phyloP scores from a whole-genome alignment of 2,888 invertebrate genomes.

The Phrixothrix hirtus region DNA sequence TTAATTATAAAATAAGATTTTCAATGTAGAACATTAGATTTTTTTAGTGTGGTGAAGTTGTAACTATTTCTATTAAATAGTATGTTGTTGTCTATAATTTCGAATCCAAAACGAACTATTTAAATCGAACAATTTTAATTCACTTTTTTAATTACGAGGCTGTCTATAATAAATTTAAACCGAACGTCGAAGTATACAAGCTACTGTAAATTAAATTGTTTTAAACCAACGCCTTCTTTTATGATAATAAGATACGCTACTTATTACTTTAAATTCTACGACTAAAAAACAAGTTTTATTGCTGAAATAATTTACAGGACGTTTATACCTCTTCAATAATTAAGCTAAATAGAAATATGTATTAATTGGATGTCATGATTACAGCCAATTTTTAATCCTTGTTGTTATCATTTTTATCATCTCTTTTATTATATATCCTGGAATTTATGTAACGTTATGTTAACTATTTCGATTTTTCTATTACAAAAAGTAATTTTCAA shows the following conservation, averaged over 20 bases:
- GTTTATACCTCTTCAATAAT: neutral
- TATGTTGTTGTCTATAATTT: no score
- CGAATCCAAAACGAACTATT: no score
- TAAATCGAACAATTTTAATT: no score
- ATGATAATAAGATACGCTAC: neutral
- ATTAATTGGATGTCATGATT: neutral
- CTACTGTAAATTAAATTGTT: slow-evolving; percentile 9
- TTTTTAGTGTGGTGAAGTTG: no score
- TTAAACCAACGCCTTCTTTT: slow-evolving; percentile 1
- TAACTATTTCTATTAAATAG: no score
- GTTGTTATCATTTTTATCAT: no score
- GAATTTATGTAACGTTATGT: no score
- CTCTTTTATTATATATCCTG: no score
- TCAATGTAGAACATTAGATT: no score
- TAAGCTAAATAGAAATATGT: neutral
- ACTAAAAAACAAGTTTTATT: neutral
- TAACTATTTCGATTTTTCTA: no score
- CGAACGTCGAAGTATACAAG: slow-evolving; percentile 1
- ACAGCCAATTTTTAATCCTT: neutral
- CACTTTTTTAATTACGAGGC: slow-evolving; percentile 16
- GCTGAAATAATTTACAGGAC: neutral
- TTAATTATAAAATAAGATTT: no score
- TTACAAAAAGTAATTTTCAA: no score
- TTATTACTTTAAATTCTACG: neutral
- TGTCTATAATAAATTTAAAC: slow-evolving; percentile 12